Conservation (phyloP, 1,140 invertebrate genomes). For the Manduca sexta region DNA sequence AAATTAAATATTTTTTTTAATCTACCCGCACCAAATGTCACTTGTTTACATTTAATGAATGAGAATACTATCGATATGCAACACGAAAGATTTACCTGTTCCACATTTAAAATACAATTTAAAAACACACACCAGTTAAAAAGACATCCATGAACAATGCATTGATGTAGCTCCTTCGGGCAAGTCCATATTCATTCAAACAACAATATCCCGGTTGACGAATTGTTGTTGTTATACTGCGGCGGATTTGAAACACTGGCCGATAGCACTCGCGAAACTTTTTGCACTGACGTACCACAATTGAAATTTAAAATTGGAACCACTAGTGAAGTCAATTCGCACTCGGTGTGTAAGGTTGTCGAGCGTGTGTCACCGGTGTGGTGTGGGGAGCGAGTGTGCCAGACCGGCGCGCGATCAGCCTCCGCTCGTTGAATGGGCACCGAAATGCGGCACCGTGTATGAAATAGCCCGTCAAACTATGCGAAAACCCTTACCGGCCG, state of each 20-base stretch:
- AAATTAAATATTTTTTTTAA: conserved; percentile 12
- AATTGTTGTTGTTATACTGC: conserved; percentile 26
- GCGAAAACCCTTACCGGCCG: conserved; percentile 69
- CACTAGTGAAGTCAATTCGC: conserved; percentile 23
- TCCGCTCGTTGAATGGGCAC: conserved; percentile 65
- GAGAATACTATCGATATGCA: not conserved
- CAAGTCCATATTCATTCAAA: conserved; percentile 68
- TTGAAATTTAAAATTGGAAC: conserved; percentile 10
- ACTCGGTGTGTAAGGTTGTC: conserved; percentile 21
- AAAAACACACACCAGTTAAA: conserved; percentile 67
- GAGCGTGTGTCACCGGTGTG: conserved; percentile 43
- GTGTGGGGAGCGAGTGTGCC: conserved; percentile 38
- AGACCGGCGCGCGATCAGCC: conserved; percentile 61
- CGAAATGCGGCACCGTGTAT: conserved; percentile 63
- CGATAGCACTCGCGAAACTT: conserved; percentile 35
- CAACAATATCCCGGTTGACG: conserved; percentile 34
- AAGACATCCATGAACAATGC: conserved; percentile 71
- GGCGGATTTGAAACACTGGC: conserved; percentile 31
- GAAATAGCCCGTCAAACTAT: conserved; percentile 67
- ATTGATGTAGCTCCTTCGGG: conserved; percentile 62
- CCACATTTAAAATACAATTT: conserved; percentile 15
- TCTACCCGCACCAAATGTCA: conserved; percentile 22
- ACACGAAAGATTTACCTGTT: conserved; percentile 1
- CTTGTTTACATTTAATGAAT: conserved; percentile 19
- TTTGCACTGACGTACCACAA: conserved; percentile 11